Evolutionary conservation across 2,797 vertebrate genomes (phyloP).

Genomic region (Remorina albescens): DNA sequence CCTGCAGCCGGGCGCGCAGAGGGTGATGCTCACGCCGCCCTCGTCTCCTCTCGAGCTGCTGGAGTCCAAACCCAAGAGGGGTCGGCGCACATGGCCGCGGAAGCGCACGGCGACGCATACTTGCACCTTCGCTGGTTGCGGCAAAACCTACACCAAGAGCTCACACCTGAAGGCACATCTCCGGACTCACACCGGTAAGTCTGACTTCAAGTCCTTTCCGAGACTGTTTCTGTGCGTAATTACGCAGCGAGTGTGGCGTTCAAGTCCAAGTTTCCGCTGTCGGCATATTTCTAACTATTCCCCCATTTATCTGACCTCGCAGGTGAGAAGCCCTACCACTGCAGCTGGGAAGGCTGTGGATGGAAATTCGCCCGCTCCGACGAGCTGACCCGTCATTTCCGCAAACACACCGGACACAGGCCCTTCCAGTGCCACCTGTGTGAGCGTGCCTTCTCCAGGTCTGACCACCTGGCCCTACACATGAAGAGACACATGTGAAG

Average conservation of each 20-base stretch:
- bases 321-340: slow-evolving; percentile 99
- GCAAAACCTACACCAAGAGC: slow-evolving; percentile 99
- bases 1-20: slow-evolving; percentile 85
- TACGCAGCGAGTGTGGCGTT: not conserved
- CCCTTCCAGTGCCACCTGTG: slow-evolving; percentile 99
- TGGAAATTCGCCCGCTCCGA: slow-evolving; percentile 99
- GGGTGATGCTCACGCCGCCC: slow-evolving; percentile 93
- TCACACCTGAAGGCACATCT: slow-evolving; percentile 98
- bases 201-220: not conserved
- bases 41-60: slow-evolving; percentile 95
- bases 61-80: slow-evolving; percentile 95
- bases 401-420: slow-evolving; percentile 98
- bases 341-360: slow-evolving; percentile 99
- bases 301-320: slow-evolving; percentile 34
- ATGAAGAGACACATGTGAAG: slow-evolving; percentile 99
- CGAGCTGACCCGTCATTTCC: slow-evolving; percentile 98
- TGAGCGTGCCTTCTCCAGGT: slow-evolving; percentile 96
- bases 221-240: slow-evolving; percentile 8
- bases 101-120: slow-evolving; percentile 97
- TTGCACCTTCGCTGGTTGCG: slow-evolving; percentile 94
- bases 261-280: not conserved
- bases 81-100: slow-evolving; percentile 95
- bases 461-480: slow-evolving; percentile 97
- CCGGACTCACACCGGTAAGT: slow-evolving; percentile 96
- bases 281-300: slow-evolving; percentile 4